phyloP scores from a whole-genome alignment of 2,888 invertebrate genomes.

The Epinotia demarniana region DNA sequence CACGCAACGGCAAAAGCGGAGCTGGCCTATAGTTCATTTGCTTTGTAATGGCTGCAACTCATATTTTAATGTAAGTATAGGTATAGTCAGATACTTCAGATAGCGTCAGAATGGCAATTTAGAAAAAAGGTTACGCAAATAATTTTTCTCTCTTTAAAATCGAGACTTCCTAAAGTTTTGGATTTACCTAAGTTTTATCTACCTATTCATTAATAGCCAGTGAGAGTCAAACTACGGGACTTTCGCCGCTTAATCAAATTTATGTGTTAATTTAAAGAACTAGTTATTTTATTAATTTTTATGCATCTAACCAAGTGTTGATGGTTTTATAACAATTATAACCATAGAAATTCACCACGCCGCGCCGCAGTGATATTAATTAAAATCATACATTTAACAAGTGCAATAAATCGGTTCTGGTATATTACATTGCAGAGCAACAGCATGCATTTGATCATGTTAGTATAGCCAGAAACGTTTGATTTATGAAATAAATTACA shows the following conservation, averaged over 20 bases:
- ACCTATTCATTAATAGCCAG: neutral
- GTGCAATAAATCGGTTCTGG: constrained; percentile 14
- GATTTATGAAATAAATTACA: constrained; percentile 8
- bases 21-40: too few relatives aligned
- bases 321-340: constrained; percentile 27
- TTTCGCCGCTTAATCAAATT: constrained; percentile 32
- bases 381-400: constrained; percentile 35
- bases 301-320: constrained; percentile 38
- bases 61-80: too few relatives aligned
- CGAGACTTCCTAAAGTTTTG: neutral
- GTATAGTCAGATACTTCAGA: too few relatives aligned
- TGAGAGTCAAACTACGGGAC: constrained; percentile 10
- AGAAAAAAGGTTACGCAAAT: neutral
- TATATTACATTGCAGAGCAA: constrained; percentile 9
- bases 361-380: constrained; percentile 27
- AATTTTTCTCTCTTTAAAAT: neutral
- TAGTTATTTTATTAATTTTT: constrained; percentile 24
- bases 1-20: too few relatives aligned
- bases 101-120: too few relatives aligned
- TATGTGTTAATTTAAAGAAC: constrained; percentile 16
- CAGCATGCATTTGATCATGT: neutral
- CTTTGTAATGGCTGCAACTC: too few relatives aligned
- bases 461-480: neutral
- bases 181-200: neutral
- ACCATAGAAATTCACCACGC: constrained; percentile 29